Conservation (phyloP, 2,888 invertebrate species). For the Eudasyphora cyanicolor region DNA sequence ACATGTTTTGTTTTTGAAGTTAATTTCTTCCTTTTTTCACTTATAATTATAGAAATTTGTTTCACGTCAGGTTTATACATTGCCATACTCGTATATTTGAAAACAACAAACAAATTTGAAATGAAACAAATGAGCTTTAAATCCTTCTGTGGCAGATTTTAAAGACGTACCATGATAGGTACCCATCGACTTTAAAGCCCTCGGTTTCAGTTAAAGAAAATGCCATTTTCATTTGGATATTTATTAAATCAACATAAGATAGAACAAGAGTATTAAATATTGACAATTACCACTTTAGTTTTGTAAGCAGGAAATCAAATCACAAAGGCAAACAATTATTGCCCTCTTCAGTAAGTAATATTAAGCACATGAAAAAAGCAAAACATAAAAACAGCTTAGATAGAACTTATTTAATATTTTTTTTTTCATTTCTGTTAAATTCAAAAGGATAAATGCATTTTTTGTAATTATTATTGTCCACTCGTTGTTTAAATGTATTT, state of each 20-base stretch:
- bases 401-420: constrained; percentile 54
- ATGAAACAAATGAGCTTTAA: constrained; percentile 85
- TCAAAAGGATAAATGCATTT: constrained; percentile 47
- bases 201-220: constrained; percentile 88
- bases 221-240: too few relatives aligned
- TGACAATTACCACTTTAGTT: constrained; percentile 28
- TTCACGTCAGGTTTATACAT: constrained; percentile 79
- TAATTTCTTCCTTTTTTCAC: background rate
- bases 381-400: background rate
- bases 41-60: constrained; percentile 8
- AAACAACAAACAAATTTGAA: too few relatives aligned
- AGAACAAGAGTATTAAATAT: constrained; percentile 37
- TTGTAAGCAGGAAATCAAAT: constrained; percentile 10
- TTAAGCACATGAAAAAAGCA: background rate
- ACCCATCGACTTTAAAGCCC: constrained; percentile 99
- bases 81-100: constrained; percentile 76
- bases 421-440: background rate
- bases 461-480: constrained; percentile 38
- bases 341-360: constrained; percentile 21
- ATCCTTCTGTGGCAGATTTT: constrained; percentile 98
- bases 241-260: background rate
- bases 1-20: too few relatives aligned
- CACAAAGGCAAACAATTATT: constrained; percentile 48
- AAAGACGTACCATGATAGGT: constrained; percentile 99
- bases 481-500: constrained; percentile 39